Base-by-base conservation (phyloP, 2,888 invertebrate genomes). In the Rhopalosiphum nymphaeae region DNA sequence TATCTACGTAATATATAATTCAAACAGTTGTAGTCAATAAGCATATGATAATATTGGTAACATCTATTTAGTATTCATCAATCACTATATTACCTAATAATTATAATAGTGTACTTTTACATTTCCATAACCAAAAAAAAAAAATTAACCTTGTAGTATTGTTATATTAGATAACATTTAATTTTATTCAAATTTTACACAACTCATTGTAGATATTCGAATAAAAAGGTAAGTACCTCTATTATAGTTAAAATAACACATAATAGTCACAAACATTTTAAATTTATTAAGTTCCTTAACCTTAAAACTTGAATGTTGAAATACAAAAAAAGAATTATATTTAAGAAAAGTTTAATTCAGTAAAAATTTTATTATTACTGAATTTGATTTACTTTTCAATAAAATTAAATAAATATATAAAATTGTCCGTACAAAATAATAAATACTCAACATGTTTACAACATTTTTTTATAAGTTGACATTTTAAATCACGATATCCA, bases 101-200 rank as follows among this genome's bases (percentile, higher is more conserved):
- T 78, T 78, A 36, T 78, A 78, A 36, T 78, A 78, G 36, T 36
- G 9, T 36, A 42, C 36, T 36, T 36, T n/a, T 16, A 67, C 67
- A 67, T 67, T 78, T 78, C 36, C 78, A 78, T 78, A 78, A 78
- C 78, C 78, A 78, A 78, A 78, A 78, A 36, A 78, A 78, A 78
- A 78, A 36, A 36, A 78, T 78, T 78, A 78, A 78, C 46, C n/a
- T 46, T 10, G 42, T 10, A 46, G 46, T 86, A 46, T 29, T 86
- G 3, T 44, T 26, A 46, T 67, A 16, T 67, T 67, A n/a, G 46
- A 86, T 86, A 0, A 85, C 26, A 29, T 44, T 29, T 85, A 29
- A 7, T 85, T 85, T 85, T 29, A 86, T 49, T 86, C 16, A 46
- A 86, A 46, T 86, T 26, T n/a, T 86, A 86, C 46, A 7, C 46